Conservation (phyloP, 35 echinoderm and acorn worm species). For the Hemicentrotus pulcherrimus region DNA sequence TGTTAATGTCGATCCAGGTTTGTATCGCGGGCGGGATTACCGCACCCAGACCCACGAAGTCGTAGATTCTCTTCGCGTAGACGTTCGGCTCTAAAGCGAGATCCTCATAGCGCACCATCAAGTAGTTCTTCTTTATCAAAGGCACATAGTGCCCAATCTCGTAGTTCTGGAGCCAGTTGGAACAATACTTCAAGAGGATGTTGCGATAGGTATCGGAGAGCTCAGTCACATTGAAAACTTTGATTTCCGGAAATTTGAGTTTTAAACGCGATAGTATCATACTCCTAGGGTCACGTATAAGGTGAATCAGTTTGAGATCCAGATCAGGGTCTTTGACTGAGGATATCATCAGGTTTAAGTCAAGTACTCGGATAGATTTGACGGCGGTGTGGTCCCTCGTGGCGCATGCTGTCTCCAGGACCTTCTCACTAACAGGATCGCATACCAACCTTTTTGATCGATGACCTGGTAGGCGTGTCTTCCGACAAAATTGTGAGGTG, state of each 20-base stretch:
- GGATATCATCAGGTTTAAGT: slow-evolving; percentile 64
- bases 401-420: slow-evolving; percentile 45
- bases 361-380: slow-evolving; percentile 61
- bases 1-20: slow-evolving; percentile 61
- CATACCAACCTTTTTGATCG: not conserved
- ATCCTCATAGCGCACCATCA: slow-evolving; percentile 69
- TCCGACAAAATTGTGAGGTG: not conserved
- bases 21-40: slow-evolving; percentile 48
- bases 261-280: slow-evolving; percentile 67
- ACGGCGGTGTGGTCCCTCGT: slow-evolving; percentile 41
- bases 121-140: slow-evolving; percentile 54
- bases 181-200: slow-evolving; percentile 64
- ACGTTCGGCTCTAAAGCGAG: slow-evolving; percentile 51
- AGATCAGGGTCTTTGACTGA: slow-evolving; percentile 46
- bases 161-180: slow-evolving; percentile 61
- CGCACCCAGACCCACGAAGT: slow-evolving; percentile 48
- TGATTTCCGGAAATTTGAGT: slow-evolving; percentile 36
- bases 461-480: not conserved
- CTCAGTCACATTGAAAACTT: slow-evolving; percentile 56
- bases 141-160: slow-evolving; percentile 68
- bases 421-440: slow-evolving; percentile 2
- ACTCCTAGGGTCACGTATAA: slow-evolving; percentile 66
- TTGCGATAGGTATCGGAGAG: slow-evolving; percentile 62
- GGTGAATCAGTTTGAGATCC: slow-evolving; percentile 67
- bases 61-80: slow-evolving; percentile 50